Evolutionary conservation across 2,888 invertebrate genomes (phyloP).

Genomic region (Tetranychus piercei): DNA sequence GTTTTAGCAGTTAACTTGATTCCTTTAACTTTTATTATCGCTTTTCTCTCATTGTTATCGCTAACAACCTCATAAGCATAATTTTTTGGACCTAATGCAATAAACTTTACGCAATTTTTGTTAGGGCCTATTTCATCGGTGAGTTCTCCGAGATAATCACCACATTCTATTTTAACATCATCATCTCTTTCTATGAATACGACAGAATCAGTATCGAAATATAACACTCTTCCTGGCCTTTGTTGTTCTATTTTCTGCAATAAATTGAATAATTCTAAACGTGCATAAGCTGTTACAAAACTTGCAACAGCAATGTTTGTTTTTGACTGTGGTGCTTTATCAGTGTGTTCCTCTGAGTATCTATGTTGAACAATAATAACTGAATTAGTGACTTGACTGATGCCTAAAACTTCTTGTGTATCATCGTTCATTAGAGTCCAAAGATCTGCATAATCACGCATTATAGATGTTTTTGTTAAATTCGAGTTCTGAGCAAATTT

Average conservation of each 20-base stretch:
- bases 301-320: too few species aligned
- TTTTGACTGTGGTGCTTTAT: too few species aligned
- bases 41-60: background rate
- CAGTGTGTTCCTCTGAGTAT: too few species aligned
- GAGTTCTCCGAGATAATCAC: slow-evolving; percentile 31
- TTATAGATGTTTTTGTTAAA: too few species aligned
- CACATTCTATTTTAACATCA: slow-evolving; percentile 19
- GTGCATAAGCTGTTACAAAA: too few species aligned
- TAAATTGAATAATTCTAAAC: too few species aligned
- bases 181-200: slow-evolving; percentile 27
- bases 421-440: too few species aligned
- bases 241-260: background rate
- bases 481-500: too few species aligned
- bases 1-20: background rate
- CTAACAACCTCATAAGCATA: slow-evolving; percentile 3
- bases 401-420: too few species aligned
- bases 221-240: slow-evolving; percentile 19
- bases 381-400: too few species aligned
- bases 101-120: background rate
- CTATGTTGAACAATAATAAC: too few species aligned
- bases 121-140: slow-evolving; percentile 30
- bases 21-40: slow-evolving; percentile 6
- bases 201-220: slow-evolving; percentile 32
- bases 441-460: too few species aligned
- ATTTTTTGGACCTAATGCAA: background rate